These are phyloP conservation scores for Drosophila bipectinata DNA, from an alignment of 1,140 invertebrate species.

Conservation along the genomic window DNA sequence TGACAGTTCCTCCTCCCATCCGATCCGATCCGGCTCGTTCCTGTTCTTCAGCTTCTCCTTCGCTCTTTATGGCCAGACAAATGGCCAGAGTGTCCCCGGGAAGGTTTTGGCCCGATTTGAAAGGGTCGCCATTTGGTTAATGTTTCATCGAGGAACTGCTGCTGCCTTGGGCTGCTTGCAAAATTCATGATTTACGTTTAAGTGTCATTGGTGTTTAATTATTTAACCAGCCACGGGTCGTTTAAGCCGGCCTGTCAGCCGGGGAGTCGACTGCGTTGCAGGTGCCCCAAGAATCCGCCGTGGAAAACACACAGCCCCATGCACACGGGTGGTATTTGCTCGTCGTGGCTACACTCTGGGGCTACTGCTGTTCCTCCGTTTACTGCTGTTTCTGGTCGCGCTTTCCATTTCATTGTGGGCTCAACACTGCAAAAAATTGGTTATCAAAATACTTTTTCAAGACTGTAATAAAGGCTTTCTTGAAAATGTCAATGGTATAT, in stretches of 20 bases:
- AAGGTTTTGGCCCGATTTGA: constrained; percentile 31
- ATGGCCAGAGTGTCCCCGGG: constrained; percentile 4
- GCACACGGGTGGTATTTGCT: constrained; percentile 34
- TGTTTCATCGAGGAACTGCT: constrained; percentile 54
- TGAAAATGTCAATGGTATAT: too few relatives aligned
- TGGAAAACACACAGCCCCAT: constrained; percentile 4
- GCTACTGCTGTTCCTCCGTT: not conserved
- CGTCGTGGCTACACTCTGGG: constrained; percentile 6
- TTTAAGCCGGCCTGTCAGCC: constrained; percentile 54
- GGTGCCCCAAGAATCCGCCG: constrained; percentile 31
- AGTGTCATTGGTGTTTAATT: constrained; percentile 81
- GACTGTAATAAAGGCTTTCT: not conserved
- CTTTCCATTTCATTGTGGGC: constrained; percentile 66
- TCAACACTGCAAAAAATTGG: not conserved
- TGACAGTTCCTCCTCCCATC: constrained; percentile 54
- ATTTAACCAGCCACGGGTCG: constrained; percentile 69
- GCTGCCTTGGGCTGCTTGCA: constrained; percentile 53
- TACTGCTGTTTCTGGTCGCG: constrained; percentile 38
- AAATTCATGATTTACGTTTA: constrained; percentile 83
- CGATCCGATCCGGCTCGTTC: not conserved
- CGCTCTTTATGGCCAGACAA: constrained; percentile 66
- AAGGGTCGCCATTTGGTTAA: constrained; percentile 69
- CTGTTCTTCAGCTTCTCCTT: not conserved
- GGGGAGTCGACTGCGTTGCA: constrained; percentile 34
- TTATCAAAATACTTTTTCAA: not conserved